These are phyloP conservation scores for Sylvilagus floridanus DNA, from an alignment of 2,797 vertebrate species.

Conservation along the genomic window DNA sequence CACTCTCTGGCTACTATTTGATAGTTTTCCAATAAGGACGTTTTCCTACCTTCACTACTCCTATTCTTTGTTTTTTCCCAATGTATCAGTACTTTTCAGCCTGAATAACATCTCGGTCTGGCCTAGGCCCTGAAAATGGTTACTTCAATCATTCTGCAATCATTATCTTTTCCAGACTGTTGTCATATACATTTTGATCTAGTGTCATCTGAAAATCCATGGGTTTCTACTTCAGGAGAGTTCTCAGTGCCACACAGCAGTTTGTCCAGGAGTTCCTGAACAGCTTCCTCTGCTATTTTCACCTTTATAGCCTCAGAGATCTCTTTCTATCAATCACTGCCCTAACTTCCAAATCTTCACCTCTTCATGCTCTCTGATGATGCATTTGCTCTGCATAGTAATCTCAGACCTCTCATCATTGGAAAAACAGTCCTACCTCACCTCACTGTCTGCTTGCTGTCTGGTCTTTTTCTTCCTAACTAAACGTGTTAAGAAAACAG, in stretches of 20 bases:
- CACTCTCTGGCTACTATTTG: background rate
- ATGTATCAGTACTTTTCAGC: background rate
- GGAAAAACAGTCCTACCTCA: background rate
- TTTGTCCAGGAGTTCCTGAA: background rate
- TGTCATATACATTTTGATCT: constrained; percentile 28
- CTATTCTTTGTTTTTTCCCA: background rate
- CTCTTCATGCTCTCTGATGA: background rate
- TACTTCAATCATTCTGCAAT: background rate
- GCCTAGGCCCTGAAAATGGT: background rate
- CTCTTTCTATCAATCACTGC: background rate
- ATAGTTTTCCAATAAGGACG: background rate
- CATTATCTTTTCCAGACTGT: background rate
- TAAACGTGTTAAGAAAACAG: constrained; percentile 20
- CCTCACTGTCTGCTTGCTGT: background rate
- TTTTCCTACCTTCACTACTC: background rate
- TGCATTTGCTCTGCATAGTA: constrained; percentile 29
- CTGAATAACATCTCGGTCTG: constrained; percentile 36
- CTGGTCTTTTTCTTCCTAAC: background rate
- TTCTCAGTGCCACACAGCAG: background rate
- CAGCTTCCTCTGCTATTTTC: background rate
- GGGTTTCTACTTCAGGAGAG: constrained; percentile 1
- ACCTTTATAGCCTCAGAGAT: background rate
- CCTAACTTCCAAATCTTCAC: background rate
- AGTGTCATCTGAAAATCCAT: background rate
- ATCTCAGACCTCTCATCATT: background rate